phyloP scores from a whole-genome alignment of 2,888 invertebrate species.

The Drosophila neotestacea region DNA sequence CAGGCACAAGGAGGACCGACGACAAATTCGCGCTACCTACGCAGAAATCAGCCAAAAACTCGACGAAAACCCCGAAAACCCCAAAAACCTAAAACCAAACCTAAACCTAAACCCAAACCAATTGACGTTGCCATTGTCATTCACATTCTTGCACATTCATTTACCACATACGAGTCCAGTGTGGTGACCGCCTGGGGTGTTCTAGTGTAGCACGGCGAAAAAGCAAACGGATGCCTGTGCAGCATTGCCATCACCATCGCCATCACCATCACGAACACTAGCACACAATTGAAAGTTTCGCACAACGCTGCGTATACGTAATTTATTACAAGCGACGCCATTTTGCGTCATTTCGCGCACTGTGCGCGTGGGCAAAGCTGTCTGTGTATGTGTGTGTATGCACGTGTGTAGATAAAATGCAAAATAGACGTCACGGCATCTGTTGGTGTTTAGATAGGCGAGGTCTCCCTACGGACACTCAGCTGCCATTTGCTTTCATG shows the following conservation, averaged over 20 bases:
- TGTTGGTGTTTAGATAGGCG: conserved; percentile 64
- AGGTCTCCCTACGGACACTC: conserved; percentile 19
- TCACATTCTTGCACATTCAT: conserved; percentile 60
- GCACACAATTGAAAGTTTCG: conserved; percentile 62
- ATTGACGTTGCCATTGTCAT: conserved; percentile 77
- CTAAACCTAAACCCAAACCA: conserved; percentile 58
- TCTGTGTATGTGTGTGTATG: conserved; percentile 12
- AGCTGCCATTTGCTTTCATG: conserved; percentile 48
- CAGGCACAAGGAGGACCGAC: conserved; percentile 18
- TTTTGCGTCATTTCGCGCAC: conserved; percentile 67
- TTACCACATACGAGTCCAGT: conserved; percentile 48
- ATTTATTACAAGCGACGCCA: conserved; percentile 79
- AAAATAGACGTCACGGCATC: conserved; percentile 71
- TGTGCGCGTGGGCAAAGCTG: conserved; percentile 51
- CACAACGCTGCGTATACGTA: conserved; percentile 76
- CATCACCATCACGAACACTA: conserved; percentile 18
- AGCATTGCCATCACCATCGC: conserved; percentile 8
- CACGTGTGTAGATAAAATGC: conserved; percentile 71
- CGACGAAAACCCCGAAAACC: conserved; percentile 1
- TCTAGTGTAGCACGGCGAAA: conserved; percentile 42
- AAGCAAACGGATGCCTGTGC: conserved; percentile 45
- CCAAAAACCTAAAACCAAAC: conserved; percentile 17
- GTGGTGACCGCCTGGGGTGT: conserved; percentile 62
- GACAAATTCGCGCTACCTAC: conserved; percentile 52
- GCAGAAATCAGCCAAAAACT: conserved; percentile 51